These are phyloP conservation scores for Sternotherus odoratus DNA, from an alignment of 2,797 vertebrate genomes.

Conservation along the genomic window DNA sequence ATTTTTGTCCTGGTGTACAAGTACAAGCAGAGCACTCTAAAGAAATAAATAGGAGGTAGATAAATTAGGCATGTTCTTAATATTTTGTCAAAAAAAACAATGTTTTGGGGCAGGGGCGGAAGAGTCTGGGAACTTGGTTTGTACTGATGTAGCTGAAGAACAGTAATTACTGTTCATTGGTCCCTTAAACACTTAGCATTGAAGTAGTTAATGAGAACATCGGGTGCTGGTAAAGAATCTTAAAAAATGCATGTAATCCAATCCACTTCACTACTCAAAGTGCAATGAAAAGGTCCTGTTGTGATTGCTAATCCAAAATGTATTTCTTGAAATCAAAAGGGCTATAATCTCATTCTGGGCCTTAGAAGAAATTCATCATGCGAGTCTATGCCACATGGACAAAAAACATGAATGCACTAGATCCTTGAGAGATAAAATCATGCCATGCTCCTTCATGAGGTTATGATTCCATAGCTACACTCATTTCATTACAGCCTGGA, in stretches of 20 bases:
- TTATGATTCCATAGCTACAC: constrained; percentile 60
- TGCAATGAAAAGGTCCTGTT: background rate
- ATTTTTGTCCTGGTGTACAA: too few species aligned
- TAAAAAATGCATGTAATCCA: background rate
- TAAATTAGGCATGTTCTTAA: background rate
- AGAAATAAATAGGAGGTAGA: background rate
- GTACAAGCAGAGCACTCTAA: background rate
- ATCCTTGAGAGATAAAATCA: constrained; percentile 59
- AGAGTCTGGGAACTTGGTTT: background rate
- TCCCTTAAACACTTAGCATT: constrained; percentile 1
- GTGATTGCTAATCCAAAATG: constrained; percentile 15
- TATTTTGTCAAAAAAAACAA: background rate
- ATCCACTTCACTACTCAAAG: background rate
- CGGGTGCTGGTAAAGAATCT: background rate
- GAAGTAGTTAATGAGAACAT: background rate
- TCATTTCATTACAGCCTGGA: constrained; percentile 63
- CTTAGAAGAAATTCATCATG: constrained; percentile 41
- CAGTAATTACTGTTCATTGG: background rate
- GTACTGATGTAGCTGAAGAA: background rate
- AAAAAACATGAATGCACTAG: constrained; percentile 41
- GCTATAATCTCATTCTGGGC: background rate
- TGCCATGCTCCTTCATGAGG: constrained; percentile 42
- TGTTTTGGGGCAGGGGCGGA: background rate
- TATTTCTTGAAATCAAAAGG: constrained; percentile 14
- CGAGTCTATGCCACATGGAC: background rate